phyloP scores from a whole-genome alignment of 2,888 invertebrate species.

The Biston betularia region DNA sequence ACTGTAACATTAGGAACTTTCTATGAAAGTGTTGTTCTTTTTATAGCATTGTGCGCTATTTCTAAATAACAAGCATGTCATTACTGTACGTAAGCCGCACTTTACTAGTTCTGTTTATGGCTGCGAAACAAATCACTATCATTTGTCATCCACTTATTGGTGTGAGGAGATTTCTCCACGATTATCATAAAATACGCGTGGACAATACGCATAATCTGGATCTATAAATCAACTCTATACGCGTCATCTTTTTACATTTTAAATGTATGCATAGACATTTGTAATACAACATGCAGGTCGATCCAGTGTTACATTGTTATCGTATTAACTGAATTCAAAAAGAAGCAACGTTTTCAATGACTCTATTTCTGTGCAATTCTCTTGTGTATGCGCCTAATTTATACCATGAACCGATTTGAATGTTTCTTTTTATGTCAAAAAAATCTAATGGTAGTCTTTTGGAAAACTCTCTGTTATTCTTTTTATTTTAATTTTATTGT shows the following conservation, averaged over 20 bases:
- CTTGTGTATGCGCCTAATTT: too few relatives aligned
- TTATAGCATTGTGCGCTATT: conserved; percentile 36
- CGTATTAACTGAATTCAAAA: neutral
- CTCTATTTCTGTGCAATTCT: too few relatives aligned
- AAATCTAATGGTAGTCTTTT: too few relatives aligned
- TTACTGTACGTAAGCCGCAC: conserved; percentile 50
- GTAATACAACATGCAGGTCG: neutral
- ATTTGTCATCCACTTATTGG: conserved; percentile 63
- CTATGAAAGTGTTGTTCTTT: conserved; percentile 37
- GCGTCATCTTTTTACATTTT: conserved; percentile 5
- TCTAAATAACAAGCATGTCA: conserved; percentile 48
- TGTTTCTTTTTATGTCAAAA: too few relatives aligned
- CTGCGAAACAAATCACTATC: conserved; percentile 62
- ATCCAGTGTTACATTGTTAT: neutral
- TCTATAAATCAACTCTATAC: conserved; percentile 16
- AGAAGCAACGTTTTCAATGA: too few relatives aligned
- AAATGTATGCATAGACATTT: neutral
- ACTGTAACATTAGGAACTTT: conserved; percentile 24
- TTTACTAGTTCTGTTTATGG: conserved; percentile 49
- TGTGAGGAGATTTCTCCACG: conserved; percentile 62
- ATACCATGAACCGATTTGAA: too few relatives aligned
- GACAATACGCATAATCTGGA: conserved; percentile 26
- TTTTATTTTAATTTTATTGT: too few relatives aligned
- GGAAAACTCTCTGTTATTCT: too few relatives aligned
- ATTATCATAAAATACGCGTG: conserved; percentile 29